A percentile compares a stretch with the other conserved stretches of the same genome.
Evolutionary conservation across 2,113 vertebrate genomes (phyloP).

Genomic region (Castor canadensis): DNA sequence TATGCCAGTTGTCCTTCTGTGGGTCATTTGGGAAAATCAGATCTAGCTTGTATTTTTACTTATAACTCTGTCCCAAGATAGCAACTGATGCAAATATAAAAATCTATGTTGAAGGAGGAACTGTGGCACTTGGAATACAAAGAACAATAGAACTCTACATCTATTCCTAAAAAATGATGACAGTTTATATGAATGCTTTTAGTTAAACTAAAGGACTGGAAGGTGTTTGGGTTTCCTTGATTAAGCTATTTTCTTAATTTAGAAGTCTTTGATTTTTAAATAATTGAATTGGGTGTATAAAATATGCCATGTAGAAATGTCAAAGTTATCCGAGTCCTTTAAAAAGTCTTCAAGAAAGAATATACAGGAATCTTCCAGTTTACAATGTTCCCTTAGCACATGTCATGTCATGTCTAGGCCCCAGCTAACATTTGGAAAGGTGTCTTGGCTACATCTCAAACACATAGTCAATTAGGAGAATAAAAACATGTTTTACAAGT

Average conservation of each 20-base stretch:
- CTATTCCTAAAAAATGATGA: background rate
- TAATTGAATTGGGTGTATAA: background rate
- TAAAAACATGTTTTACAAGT: background rate
- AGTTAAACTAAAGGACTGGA: background rate
- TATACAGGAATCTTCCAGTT: background rate
- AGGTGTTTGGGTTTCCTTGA: background rate
- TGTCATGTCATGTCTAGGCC: background rate
- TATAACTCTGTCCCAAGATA: background rate
- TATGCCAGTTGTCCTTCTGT: background rate
- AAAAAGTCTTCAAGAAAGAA: background rate
- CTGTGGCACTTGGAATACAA: background rate
- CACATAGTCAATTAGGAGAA: background rate
- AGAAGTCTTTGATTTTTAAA: slow-evolving; percentile 20
- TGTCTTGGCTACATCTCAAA: background rate
- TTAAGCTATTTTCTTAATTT: slow-evolving; percentile 4
- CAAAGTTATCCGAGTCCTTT: background rate
- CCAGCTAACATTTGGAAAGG: background rate
- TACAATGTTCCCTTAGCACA: background rate
- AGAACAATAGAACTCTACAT: background rate
- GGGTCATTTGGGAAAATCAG: background rate
- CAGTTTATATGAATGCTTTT: background rate
- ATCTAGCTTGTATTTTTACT: background rate
- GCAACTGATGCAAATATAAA: background rate
- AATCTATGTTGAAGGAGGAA: background rate
- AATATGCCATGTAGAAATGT: background rate